phyloP scores from a whole-genome alignment of 2,113 vertebrate genomes.

The Rhinolophus sinicus region DNA sequence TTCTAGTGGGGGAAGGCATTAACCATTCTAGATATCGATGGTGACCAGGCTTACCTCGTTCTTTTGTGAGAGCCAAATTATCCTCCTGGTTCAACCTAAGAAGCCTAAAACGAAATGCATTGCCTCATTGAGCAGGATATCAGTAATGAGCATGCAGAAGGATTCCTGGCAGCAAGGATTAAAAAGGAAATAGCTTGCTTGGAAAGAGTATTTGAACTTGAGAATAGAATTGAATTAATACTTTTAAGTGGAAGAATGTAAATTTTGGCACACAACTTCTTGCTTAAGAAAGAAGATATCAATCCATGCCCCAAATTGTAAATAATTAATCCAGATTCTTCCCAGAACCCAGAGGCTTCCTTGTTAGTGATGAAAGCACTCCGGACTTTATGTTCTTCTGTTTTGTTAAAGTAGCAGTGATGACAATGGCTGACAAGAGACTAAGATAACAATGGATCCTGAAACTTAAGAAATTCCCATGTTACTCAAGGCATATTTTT shows the following conservation, averaged over 20 bases:
- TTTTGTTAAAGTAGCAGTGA: background rate
- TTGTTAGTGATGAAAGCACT: slow-evolving; percentile 12
- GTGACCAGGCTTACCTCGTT: background rate
- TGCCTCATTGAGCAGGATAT: background rate
- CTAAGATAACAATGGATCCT: background rate
- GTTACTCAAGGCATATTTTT: background rate
- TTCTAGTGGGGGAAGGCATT: background rate
- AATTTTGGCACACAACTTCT: slow-evolving; percentile 28
- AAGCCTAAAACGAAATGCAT: background rate
- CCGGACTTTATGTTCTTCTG: background rate
- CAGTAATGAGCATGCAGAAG: background rate
- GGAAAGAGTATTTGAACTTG: slow-evolving; percentile 45
- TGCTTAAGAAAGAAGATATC: slow-evolving; percentile 35
- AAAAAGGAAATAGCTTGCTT: slow-evolving; percentile 32
- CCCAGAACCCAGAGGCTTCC: background rate
- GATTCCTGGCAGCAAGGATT: slow-evolving; percentile 36
- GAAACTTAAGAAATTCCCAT: background rate
- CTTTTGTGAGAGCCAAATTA: background rate
- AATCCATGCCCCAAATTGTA: slow-evolving; percentile 20
- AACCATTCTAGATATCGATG: background rate
- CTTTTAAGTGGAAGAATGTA: slow-evolving; percentile 23
- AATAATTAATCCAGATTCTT: slow-evolving; percentile 65
- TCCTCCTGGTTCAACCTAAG: background rate
- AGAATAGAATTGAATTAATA: slow-evolving; percentile 52
- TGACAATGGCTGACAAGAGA: background rate